These are phyloP conservation scores for Chironomus riparius DNA, from an alignment of 2,888 invertebrate genomes.

Conservation along the genomic window DNA sequence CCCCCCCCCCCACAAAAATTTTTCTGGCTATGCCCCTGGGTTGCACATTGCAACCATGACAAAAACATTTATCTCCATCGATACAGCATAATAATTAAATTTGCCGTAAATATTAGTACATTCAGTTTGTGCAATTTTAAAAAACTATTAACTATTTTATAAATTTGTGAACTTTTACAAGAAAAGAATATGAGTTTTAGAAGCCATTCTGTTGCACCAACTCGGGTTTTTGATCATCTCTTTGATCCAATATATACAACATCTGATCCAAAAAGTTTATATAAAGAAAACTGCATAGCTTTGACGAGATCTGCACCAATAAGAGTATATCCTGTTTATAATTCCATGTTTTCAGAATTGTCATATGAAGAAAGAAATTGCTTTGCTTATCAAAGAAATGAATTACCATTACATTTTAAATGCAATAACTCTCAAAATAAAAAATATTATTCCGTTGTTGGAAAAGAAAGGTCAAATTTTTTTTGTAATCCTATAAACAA, in stretches of 20 bases:
- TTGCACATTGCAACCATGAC: too few species aligned
- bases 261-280: slow-evolving; percentile 29
- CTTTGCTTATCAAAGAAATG: slow-evolving; percentile 29
- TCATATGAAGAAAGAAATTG: slow-evolving; percentile 29
- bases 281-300: slow-evolving; percentile 29
- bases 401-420: slow-evolving; percentile 8
- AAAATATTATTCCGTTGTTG: slow-evolving; percentile 27
- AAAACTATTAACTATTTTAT: too few species aligned
- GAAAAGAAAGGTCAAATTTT: slow-evolving; percentile 31
- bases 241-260: slow-evolving; percentile 31
- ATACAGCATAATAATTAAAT: too few species aligned
- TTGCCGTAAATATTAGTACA: too few species aligned
- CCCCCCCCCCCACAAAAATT: too few species aligned
- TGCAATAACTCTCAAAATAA: background rate
- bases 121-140: too few species aligned
- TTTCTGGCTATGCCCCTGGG: too few species aligned
- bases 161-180: too few species aligned
- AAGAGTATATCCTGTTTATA: slow-evolving; percentile 30
- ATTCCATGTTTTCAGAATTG: slow-evolving; percentile 32
- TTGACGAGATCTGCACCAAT: slow-evolving; percentile 30
- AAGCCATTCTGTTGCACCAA: slow-evolving; percentile 29
- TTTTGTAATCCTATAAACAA: slow-evolving; percentile 27
- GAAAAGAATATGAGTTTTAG: slow-evolving; percentile 30
- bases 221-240: slow-evolving; percentile 31
- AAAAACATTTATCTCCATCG: too few species aligned